Conservation (phyloP, 1,140 invertebrate genomes). For the Neotoxoptera formosana region DNA sequence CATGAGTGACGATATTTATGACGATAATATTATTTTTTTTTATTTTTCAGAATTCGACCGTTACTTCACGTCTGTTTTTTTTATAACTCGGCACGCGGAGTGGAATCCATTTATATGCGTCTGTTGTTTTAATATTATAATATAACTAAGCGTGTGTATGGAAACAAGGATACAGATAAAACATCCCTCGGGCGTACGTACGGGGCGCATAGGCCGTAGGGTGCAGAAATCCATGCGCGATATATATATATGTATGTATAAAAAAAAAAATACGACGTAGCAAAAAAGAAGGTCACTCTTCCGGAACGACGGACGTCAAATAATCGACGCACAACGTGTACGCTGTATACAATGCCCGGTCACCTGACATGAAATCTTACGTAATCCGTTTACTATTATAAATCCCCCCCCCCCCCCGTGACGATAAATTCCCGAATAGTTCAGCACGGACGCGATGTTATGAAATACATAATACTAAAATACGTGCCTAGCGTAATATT, state of each 20-base stretch:
- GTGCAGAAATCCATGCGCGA: background rate
- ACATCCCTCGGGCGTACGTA: background rate
- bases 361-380: conserved; percentile 33
- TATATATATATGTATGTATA: background rate
- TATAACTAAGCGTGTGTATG: background rate
- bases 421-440: conserved; percentile 17
- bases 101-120: background rate
- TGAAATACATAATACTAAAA: too few relatives aligned
- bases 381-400: conserved; percentile 13
- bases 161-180: background rate
- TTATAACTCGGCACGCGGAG: background rate
- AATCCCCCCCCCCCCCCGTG: too few relatives aligned
- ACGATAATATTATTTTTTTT: background rate
- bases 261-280: background rate
- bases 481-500: too few relatives aligned
- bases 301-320: conserved; percentile 43
- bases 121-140: conserved; percentile 37
- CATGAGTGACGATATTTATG: background rate
- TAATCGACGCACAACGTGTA: conserved; percentile 3
- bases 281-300: conserved; percentile 7
- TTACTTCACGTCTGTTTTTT: background rate
- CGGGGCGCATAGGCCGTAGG: background rate
- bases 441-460: background rate
- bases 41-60: background rate
- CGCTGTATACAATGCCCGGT: background rate